Conservation (phyloP, 53 echinoderm and acorn worm species). For the Paracentrotus lividus region DNA sequence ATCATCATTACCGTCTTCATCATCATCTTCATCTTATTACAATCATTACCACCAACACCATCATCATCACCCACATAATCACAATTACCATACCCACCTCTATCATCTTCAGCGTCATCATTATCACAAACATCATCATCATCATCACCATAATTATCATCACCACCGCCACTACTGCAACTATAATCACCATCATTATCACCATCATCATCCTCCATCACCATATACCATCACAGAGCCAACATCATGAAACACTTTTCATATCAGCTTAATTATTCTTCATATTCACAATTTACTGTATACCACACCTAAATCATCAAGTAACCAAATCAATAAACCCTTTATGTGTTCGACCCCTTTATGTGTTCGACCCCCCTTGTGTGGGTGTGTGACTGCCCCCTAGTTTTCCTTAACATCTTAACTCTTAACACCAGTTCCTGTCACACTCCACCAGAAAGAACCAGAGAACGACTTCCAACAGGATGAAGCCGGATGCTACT, state of each 20-base stretch:
- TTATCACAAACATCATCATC: background rate
- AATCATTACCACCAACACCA: background rate
- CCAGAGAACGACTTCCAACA: constrained; percentile 88
- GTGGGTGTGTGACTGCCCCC: background rate
- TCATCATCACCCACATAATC: background rate
- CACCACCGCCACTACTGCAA: background rate
- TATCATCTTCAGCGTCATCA: constrained; percentile 16
- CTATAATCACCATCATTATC: constrained; percentile 1
- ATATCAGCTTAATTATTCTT: background rate
- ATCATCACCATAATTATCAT: constrained; percentile 4
- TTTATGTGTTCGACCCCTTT: background rate
- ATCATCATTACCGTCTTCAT: background rate
- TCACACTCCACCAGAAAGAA: constrained; percentile 89
- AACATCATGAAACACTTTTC: background rate
- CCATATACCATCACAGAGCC: background rate
- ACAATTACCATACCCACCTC: constrained; percentile 13
- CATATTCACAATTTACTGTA: too few species aligned
- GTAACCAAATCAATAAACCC: background rate
- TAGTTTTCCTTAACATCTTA: constrained; percentile 17
- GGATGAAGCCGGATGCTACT: constrained; percentile 93
- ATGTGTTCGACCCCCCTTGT: background rate
- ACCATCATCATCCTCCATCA: constrained; percentile 7
- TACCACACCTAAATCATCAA: background rate
- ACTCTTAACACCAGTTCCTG: constrained; percentile 78
- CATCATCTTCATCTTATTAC: constrained; percentile 24